Percentiles rank a stretch among this genome's conserved stretches.
phyloP scores from a whole-genome alignment of 1,140 invertebrate genomes.

The Aphaenogaster floridana region DNA sequence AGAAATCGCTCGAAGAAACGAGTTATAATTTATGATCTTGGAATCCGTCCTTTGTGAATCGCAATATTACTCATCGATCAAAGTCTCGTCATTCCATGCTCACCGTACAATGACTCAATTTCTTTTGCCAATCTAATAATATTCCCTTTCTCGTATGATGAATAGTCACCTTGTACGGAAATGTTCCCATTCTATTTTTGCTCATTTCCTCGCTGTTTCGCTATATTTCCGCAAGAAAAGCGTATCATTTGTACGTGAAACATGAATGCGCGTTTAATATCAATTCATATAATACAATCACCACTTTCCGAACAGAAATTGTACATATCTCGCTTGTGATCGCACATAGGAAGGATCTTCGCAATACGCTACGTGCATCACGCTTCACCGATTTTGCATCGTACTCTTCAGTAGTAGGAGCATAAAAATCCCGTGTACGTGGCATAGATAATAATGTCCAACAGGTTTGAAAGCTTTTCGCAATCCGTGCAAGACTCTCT shows the following conservation, averaged over 20 bases:
- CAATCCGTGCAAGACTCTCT: conserved; percentile 1
- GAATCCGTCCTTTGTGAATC: conserved; percentile 31
- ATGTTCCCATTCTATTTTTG: conserved; percentile 26
- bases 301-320: neutral
- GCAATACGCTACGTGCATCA: neutral
- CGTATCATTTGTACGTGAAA: neutral
- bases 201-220: neutral
- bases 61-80: conserved; percentile 56
- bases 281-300: neutral
- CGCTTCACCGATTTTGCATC: neutral
- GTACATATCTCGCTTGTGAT: conserved; percentile 8
- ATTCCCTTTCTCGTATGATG: conserved; percentile 38
- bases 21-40: conserved; percentile 55
- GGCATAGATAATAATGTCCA: conserved; percentile 62
- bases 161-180: conserved; percentile 27
- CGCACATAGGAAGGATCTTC: neutral
- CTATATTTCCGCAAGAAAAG: conserved; percentile 17
- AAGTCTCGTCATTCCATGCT: conserved; percentile 44
- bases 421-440: conserved; percentile 16
- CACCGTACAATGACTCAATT: conserved; percentile 54
- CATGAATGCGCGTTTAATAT: conserved; percentile 31
- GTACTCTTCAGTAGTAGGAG: neutral
- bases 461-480: conserved; percentile 43
- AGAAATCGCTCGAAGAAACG: conserved; percentile 9
- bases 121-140: conserved; percentile 60